These are phyloP conservation scores for Nemapogon koenigi DNA, from an alignment of 2,888 invertebrate genomes.

Conservation along the genomic window DNA sequence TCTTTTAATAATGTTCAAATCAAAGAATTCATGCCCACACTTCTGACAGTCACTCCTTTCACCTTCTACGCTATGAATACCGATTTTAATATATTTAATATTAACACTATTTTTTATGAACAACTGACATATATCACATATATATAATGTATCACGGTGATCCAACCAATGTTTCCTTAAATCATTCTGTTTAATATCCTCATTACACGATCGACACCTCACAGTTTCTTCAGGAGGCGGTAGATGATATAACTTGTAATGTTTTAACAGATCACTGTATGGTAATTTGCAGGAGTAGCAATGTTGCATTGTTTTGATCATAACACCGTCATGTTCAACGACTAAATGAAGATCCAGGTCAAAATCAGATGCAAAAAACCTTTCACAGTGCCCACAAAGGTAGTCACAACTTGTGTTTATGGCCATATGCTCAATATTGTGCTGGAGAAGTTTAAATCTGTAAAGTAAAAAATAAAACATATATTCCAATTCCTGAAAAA, in stretches of 20 bases:
- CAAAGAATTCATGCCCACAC: constrained; percentile 23
- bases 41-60: constrained; percentile 19
- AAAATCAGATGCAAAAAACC: constrained; percentile 20
- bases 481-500: neutral
- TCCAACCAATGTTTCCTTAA: neutral
- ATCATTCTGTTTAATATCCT: neutral
- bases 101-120: constrained; percentile 21
- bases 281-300: too few relatives aligned
- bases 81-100: constrained; percentile 18
- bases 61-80: constrained; percentile 18
- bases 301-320: too few relatives aligned
- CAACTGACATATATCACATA: constrained; percentile 25
- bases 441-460: constrained; percentile 27
- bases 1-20: constrained; percentile 21
- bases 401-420: constrained; percentile 13
- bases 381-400: constrained; percentile 24
- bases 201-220: constrained; percentile 13
- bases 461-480: constrained; percentile 14
- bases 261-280: too few relatives aligned
- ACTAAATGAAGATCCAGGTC: constrained; percentile 10
- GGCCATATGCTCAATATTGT: constrained; percentile 25
- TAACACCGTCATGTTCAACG: too few relatives aligned
- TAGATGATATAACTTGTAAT: neutral
- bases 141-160: neutral
- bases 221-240: neutral